phyloP scores from a whole-genome alignment of 2,797 vertebrate species.

The Centroberyx gerrardi region DNA sequence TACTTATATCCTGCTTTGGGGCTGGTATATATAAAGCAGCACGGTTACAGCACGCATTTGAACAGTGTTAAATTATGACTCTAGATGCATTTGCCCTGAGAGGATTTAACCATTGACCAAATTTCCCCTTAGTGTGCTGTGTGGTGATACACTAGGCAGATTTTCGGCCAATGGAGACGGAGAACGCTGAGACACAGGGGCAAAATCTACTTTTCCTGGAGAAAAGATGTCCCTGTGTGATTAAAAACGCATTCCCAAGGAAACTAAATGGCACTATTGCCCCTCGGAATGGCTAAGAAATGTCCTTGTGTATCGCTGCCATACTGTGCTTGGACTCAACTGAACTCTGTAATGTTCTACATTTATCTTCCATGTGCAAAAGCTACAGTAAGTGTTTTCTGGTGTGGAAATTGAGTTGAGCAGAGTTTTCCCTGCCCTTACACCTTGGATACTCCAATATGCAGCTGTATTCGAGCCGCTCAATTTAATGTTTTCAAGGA shows the following conservation, averaged over 20 bases:
- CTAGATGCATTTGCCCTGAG: not conserved
- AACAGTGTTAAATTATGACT: not conserved
- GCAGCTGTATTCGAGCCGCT: not conserved
- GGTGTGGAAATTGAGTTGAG: not conserved
- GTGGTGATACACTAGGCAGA: no score
- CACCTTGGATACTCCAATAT: not conserved
- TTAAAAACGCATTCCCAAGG: not conserved
- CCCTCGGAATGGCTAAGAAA: not conserved
- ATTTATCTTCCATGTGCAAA: slow-evolving; percentile 7
- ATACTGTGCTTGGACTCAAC: not conserved
- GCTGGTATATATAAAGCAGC: no score
- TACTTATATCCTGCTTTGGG: not conserved
- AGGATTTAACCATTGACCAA: not conserved
- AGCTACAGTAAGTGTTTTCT: not conserved
- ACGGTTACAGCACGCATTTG: not conserved
- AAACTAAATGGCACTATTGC: not conserved
- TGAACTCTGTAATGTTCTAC: not conserved
- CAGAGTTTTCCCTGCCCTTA: not conserved
- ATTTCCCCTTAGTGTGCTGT: not conserved
- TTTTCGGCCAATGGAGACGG: not conserved
- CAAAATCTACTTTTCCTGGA: not conserved
- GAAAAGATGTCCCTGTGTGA: not conserved
- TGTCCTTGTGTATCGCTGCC: not conserved
- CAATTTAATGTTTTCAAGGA: slow-evolving; percentile 25
- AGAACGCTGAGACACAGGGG: not conserved